Evolutionary conservation across 2,888 invertebrate species (phyloP), one percentile per base, ranked within the genome.

Genomic region (Pseudococcus longispinus): DNA sequence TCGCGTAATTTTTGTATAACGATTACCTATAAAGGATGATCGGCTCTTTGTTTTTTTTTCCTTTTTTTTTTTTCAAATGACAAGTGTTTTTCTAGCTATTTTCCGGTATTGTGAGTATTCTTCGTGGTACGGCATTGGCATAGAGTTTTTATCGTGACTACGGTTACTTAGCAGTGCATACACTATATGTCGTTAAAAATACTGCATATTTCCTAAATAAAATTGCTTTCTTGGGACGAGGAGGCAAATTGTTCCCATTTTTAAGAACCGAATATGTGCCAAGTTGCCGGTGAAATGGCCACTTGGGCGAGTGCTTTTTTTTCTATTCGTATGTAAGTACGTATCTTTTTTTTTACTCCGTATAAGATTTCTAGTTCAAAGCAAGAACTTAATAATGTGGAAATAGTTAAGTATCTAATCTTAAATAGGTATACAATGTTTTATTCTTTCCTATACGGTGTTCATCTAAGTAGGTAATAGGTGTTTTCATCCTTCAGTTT

Each of bases 1-100:
- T 37, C 77, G 77, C 70, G 77, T 80, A 37, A 80, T 80, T 80
- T 42, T 80, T 80, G 20, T 74, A 80, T 80, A 80, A 42, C 77
- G 77, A 80, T 80, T 80, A 80, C 77, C 77, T 80, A 37, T 37
- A 42, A 80, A 70, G 9, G 42, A 80, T 42, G 77, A 80, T 80
- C 77, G 20, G 37, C n/a, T 42, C 77, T 80, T 80, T 80, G 77
- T 80, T 80, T 80, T 60, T 55, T 55, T n/a, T 5, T n/a, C 2
- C 5, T 55, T 55, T 55, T 55, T 55, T 60, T 55, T 55, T n/a
- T 3, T 55, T 60, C 77, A 80, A 37, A 80, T 37, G 77, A 80
- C 77, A 42, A 80, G 77, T 80, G 77, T 80, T 42, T 80, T 80
- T 80, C 42, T 37, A 29, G 77, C 20, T 37, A 42, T 20, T 80